Evolutionary conservation across 2,888 invertebrate species (phyloP), one percentile per base, ranked within the genome.

Genomic region (Cremastinae sp.): DNA sequence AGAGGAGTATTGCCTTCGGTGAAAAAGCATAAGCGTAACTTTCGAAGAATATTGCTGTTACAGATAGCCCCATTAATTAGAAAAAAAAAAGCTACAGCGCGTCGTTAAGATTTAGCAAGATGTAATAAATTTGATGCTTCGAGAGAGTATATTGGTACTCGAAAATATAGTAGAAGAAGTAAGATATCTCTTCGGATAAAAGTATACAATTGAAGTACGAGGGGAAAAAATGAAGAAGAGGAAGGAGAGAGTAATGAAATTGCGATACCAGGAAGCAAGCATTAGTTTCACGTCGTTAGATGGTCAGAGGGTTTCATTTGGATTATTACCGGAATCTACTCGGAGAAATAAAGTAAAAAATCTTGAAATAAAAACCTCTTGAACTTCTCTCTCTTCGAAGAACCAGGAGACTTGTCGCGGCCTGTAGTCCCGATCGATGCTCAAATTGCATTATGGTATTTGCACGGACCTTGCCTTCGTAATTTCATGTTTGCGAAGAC

Each of bases 261-360:
- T 72, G 65, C 65, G 49, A 34, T 72, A 72, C 65, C 72, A 53
- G 51, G 72, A 72, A 72, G 51, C 54, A 72, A 28, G 47, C 64
- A 72, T 72, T 65, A 72, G 64, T 65, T 65, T 64, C 72, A 65
- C 71, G 47, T 71, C 56, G 56, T 71, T 71, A 71, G 62, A 22
- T 56, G 16, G 36, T 18, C 12, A 38, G 64, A 51, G 49, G 58
- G 43, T 14, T 65, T 49, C 49, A 49, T 64, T 72, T 47, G 28
- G 47, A 64, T 72, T 64, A 58, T 72, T 64, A 72, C 58, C 72
- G 43, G 72, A 58, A 71, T 61, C 36, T 28, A 36, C 54, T 22
- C 8, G 49, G 41, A 49, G 38, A 64, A 65, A 34, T 49, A 64
- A 54, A 28, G 28, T 49, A 47, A 47, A 38, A 71, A 64, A 64